These are phyloP conservation scores for Fragum whitleyi DNA, from an alignment of 2,888 invertebrate species.

Conservation along the genomic window DNA sequence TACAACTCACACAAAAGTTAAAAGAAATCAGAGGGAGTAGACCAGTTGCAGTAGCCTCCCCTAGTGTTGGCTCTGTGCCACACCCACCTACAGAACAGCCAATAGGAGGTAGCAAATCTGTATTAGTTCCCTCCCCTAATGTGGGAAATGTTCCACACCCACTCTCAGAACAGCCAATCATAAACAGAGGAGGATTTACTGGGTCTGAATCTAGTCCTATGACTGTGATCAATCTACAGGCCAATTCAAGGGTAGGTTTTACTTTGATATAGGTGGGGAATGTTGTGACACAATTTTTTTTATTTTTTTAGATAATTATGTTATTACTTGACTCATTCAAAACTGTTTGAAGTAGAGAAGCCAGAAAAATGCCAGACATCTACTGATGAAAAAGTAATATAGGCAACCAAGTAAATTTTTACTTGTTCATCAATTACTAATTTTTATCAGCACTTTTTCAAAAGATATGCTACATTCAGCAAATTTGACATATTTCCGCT, in stretches of 20 bases:
- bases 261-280: too few relatives aligned
- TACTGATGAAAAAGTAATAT: too few relatives aligned
- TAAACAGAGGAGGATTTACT: background rate
- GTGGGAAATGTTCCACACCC: background rate
- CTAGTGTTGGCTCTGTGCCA: slow-evolving; percentile 3
- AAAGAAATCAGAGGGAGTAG: background rate
- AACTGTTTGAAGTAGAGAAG: too few relatives aligned
- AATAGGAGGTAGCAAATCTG: background rate
- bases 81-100: background rate
- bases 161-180: background rate
- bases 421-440: too few relatives aligned
- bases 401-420: too few relatives aligned
- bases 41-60: background rate
- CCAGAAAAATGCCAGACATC: too few relatives aligned
- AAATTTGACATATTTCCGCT: too few relatives aligned
- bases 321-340: too few relatives aligned
- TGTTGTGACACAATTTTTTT: too few relatives aligned
- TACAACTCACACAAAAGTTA: slow-evolving; percentile 9
- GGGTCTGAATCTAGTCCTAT: slow-evolving; percentile 12
- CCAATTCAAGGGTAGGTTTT: slow-evolving; percentile 21
- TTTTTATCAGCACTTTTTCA: too few relatives aligned
- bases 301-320: too few relatives aligned
- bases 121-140: background rate
- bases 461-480: too few relatives aligned
- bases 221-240: slow-evolving; percentile 1